Percentiles rank a stretch among this genome's conserved stretches.
These are phyloP conservation scores for Hirtodrosophila trivittata DNA, from an alignment of 2,888 invertebrate genomes.

Conservation along the genomic window DNA sequence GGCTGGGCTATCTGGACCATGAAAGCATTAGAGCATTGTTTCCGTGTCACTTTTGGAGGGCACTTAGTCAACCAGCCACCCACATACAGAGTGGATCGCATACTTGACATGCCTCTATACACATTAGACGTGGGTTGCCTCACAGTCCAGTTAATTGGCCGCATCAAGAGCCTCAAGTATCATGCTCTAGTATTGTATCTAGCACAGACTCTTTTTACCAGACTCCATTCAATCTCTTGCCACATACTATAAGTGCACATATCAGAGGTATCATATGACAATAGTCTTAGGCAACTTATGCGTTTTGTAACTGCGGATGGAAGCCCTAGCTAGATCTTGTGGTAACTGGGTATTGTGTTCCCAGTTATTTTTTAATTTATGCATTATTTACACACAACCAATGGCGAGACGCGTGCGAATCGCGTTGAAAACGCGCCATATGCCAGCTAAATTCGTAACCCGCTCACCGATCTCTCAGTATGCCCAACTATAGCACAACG, in stretches of 20 bases:
- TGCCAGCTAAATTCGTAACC: conserved; percentile 30
- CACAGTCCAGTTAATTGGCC: conserved; percentile 48
- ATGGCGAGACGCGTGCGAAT: conserved; percentile 40
- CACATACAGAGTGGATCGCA: conserved; percentile 20
- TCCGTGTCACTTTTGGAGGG: conserved; percentile 14
- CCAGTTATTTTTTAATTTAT: conserved; percentile 28
- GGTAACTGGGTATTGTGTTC: conserved; percentile 38
- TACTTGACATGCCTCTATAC: conserved; percentile 29
- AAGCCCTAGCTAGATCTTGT: conserved; percentile 57
- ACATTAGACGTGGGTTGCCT: conserved; percentile 36
- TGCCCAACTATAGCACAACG: conserved; percentile 32
- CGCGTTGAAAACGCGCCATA: conserved; percentile 50
- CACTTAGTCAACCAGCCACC: conserved; percentile 31
- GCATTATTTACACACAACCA: conserved; percentile 30
- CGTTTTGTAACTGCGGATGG: conserved; percentile 52
- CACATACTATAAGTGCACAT: conserved; percentile 21
- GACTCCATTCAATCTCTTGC: conserved; percentile 36
- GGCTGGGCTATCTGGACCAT: too few relatives aligned
- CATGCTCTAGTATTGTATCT: conserved; percentile 12
- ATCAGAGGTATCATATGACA: conserved; percentile 42
- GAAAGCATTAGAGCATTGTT: not conserved
- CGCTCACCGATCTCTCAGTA: conserved; percentile 24
- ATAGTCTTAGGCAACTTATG: conserved; percentile 23
- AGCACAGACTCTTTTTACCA: conserved; percentile 9
- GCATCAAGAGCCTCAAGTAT: conserved; percentile 45